Percentiles rank a stretch among this genome's conserved stretches.
phyloP scores from a whole-genome alignment of 1,140 invertebrate species.

The Drosophila tropicalis region DNA sequence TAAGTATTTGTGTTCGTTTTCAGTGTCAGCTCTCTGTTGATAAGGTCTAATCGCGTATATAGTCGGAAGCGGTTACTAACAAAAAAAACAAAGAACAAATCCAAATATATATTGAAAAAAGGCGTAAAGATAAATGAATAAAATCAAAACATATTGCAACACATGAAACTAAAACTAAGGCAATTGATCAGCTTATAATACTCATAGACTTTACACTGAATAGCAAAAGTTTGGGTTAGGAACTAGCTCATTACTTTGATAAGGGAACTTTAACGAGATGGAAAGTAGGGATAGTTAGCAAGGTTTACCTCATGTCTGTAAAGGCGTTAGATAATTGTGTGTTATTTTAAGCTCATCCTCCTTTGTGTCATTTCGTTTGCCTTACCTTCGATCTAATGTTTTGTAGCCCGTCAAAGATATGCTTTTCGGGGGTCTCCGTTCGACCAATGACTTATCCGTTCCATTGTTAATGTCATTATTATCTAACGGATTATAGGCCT shows the following conservation, averaged over 20 bases:
- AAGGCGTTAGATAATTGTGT: too few relatives aligned
- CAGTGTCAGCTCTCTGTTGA: conserved; percentile 31
- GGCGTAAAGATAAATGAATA: conserved; percentile 8
- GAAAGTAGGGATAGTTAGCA: too few relatives aligned
- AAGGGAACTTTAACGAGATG: too few relatives aligned
- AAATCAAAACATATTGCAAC: conserved; percentile 11
- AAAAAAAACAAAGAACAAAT: conserved; percentile 17
- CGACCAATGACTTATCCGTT: neutral
- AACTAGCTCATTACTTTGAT: too few relatives aligned
- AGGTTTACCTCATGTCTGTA: too few relatives aligned
- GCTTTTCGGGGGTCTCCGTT: too few relatives aligned
- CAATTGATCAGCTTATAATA: neutral
- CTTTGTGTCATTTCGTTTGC: neutral
- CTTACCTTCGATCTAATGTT: neutral
- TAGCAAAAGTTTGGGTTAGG: neutral
- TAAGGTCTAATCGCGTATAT: conserved; percentile 31
- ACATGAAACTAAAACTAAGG: neutral
- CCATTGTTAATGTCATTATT: neutral
- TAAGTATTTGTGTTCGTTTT: conserved; percentile 30
- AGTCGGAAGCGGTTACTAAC: conserved; percentile 24
- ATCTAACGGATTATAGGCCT: neutral
- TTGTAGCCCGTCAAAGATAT: neutral
- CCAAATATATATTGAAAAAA: neutral
- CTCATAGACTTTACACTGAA: neutral
- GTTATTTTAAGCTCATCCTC: conserved; percentile 4